Evolutionary conservation across 2,888 invertebrate species (phyloP).

Genomic region (Platycheirus rosarum): DNA sequence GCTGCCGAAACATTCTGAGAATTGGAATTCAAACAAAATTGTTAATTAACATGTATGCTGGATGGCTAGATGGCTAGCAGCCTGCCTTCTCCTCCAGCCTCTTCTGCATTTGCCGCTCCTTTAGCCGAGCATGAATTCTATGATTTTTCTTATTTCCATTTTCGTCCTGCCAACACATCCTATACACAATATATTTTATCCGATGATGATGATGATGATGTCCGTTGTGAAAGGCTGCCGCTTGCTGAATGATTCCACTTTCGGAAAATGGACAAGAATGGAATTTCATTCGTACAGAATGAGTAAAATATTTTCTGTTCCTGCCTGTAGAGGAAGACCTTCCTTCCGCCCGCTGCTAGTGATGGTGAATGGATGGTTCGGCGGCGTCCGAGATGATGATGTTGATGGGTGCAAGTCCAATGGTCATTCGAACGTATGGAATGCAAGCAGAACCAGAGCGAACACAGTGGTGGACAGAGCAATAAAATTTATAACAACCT

Average conservation of each 20-base stretch:
- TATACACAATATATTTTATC: slow-evolving; percentile 60
- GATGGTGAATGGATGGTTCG: background rate
- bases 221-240: slow-evolving; percentile 51
- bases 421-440: slow-evolving; percentile 68
- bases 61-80: slow-evolving; percentile 8
- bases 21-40: slow-evolving; percentile 79
- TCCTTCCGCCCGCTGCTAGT: too few relatives aligned
- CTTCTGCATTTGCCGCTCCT: slow-evolving; percentile 6
- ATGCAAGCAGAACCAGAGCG: slow-evolving; percentile 43
- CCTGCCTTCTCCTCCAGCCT: slow-evolving; percentile 8
- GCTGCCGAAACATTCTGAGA: slow-evolving; percentile 70
- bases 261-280: slow-evolving; percentile 74
- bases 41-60: slow-evolving; percentile 78
- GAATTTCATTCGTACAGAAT: slow-evolving; percentile 70
- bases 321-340: slow-evolving; percentile 14
- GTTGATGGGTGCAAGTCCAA: slow-evolving; percentile 41
- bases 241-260: slow-evolving; percentile 55
- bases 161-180: slow-evolving; percentile 36
- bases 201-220: slow-evolving; percentile 65
- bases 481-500: slow-evolving; percentile 73
- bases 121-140: slow-evolving; percentile 11
- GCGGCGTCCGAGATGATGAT: slow-evolving; percentile 53
- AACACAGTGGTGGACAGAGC: slow-evolving; percentile 44
- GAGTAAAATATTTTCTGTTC: slow-evolving; percentile 69
- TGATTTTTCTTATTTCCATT: slow-evolving; percentile 8